Evolutionary conservation across 2,113 vertebrate genomes (phyloP).

Genomic region (Tursiops truncatus): DNA sequence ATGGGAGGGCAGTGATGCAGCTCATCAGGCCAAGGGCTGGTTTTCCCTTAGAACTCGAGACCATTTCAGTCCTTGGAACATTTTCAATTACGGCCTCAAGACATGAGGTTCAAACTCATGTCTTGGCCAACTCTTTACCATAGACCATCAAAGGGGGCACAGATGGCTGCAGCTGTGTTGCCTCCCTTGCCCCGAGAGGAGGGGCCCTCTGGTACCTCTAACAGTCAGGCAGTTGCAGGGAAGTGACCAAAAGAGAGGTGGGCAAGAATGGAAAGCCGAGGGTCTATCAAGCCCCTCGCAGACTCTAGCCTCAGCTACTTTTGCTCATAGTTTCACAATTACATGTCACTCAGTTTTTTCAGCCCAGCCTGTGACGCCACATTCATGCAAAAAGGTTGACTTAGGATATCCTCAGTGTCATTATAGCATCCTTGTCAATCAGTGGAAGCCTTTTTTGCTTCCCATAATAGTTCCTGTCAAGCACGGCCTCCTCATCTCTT

Average conservation of each 20-base stretch:
- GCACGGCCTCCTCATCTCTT: background rate
- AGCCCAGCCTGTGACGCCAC: background rate
- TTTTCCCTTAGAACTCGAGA: background rate
- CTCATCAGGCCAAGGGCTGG: background rate
- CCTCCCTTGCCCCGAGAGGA: background rate
- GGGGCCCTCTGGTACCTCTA: rapidly evolving
- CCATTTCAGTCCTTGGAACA: background rate
- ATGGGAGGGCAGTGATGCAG: background rate
- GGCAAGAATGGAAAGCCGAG: background rate
- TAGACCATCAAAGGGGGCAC: background rate
- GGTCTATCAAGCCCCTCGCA: background rate
- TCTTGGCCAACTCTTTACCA: background rate
- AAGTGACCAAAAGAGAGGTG: background rate
- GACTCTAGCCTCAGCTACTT: background rate
- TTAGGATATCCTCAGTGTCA: background rate
- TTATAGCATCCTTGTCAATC: background rate
- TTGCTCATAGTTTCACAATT: background rate
- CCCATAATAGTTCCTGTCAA: background rate
- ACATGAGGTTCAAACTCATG: background rate
- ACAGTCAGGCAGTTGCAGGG: background rate
- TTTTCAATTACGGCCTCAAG: background rate
- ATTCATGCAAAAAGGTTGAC: background rate
- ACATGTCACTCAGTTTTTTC: background rate
- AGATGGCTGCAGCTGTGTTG: background rate
- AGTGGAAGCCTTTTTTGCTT: background rate